Evolutionary conservation across 2,888 invertebrate species (phyloP), one percentile per base, ranked within the genome.

Genomic region (Hypselothyrea guttata): DNA sequence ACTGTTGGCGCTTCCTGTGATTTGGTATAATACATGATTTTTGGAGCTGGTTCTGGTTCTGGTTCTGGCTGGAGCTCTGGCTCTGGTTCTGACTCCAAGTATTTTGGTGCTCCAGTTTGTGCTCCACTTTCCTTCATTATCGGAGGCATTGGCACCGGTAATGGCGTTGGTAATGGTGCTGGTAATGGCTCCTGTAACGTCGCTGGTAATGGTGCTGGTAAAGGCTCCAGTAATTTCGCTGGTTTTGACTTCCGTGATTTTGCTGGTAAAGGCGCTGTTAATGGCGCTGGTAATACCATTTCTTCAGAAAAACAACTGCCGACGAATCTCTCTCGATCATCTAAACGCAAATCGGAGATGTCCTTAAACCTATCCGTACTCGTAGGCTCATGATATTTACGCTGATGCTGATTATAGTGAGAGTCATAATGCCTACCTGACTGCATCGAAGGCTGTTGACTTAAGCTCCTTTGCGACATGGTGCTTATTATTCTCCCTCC

Each of bases 401-500:
- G 31, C 4, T 13, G 37, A 11, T 28, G 30, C 2, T 33, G 12
- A 1, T 9, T n/a, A 3, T 15, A 35, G 8, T 15, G 48, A 9
- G 7, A 9, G 27, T 30, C 9, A 38, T 15, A n/a, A 49, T 42
- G 18, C 45, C 5, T 53, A 53, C 53, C 53, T 53, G 53, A 11
- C 11, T 5, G 8, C 9, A 4, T 5, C 22, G 22, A 22, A 49
- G 7, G 11, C 1, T 1, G 30, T 11, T 2, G 28, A n/a, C 7
- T 48, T 5, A 1, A n/a, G n/a, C n/a, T n/a, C n/a, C n/a, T n/a
- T n/a, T n/a, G n/a, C n/a, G n/a, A n/a, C n/a, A n/a, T n/a, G n/a
- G n/a, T n/a, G 44, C 22, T 42, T 65, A 41, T 16, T 78, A 55
- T 0, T 63, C 61, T 11, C 58, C 66, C 61, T 11, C 58, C 60